Base-by-base conservation (phyloP, 2,797 vertebrate species). In the Sebastes vulpes region DNA sequence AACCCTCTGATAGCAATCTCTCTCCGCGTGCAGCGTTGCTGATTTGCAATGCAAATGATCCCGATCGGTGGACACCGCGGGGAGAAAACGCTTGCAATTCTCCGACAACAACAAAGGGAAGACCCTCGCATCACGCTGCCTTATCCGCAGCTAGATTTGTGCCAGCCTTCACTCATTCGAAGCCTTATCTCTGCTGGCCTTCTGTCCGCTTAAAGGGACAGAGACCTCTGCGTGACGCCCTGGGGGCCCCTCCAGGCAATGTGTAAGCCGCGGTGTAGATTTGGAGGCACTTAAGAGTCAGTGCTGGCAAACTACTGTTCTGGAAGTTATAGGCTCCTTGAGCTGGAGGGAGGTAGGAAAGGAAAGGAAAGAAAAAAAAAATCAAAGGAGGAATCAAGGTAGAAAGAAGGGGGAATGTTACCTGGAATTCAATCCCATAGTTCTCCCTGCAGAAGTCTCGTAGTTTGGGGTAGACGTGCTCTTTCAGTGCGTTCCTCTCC, bases 361-460 rank as follows among this genome's bases (percentile, higher is more conserved):
- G 21, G n/a, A 7, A 1, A 8, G 4, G 3, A 21, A 67, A 42
- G 4, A 21, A 67, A 46, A 59, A 2, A 63, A 4, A 42, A 63
- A 61, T 69, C 11, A 50, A 32, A 46, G 6, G 18, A 5, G 14
- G 8, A 35, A 21, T 3, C 7, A 50, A 73, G 29, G 54, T 5
- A 32, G 16, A 67, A 26, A 32, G 14, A 61, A 12, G 46, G 11
- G 5, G 25, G 9, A 71, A 21, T 14, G 10, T 94, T 96, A 99
- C 98, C 98, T 99, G 98, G 94, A 99, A 99, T 95, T 99, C 98
- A 92, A 99, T 96, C 64, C 98, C 98, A 89, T 99, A 99, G 93
- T 99, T 99, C 95, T 99, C 98, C 92, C 98, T 96, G 96, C 98
- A 99, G 97, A 99, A 99, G 95, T 99, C 98, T 84, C 98, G 96